Base-by-base conservation (phyloP, 2,113 vertebrate genomes). In the Neotoma lepida region DNA sequence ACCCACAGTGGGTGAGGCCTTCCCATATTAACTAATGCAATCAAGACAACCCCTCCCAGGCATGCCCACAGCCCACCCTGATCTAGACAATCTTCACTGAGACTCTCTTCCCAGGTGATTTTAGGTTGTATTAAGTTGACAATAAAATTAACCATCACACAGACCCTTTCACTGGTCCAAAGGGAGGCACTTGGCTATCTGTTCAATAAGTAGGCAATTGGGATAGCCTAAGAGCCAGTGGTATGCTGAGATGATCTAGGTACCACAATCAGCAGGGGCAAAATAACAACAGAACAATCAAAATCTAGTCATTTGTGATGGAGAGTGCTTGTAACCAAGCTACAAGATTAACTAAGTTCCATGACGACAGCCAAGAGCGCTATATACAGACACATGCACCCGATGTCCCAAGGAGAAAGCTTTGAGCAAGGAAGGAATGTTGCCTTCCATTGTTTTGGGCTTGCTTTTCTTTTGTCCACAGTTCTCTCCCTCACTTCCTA, bases 301-400 rank as follows among this genome's bases (percentile, higher is more conserved):
- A 64, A 74, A 41, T 24, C 22, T 4, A 41, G 15, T 28, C 20
- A 80, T 41, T 22, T 49, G 26, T 88, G 73, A 84, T 49, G 22
- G 15, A 88, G 56, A 68, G 5, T 41, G 66, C 28, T 89, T 90
- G 44, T 51, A 51, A 80, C 51, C 39, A 2, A 26, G 26, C 26
- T 6, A 7, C 39, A 24, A 46, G 56, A 91, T 18, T 64, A 44
- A 44, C 71, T 24, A 44, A 56, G 88, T 74, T 26, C 39, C 5
- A 63, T 41, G 77, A 63, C 1, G 4, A 26, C 6, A 82, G 46
- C 61, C 88, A 76, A 46, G 39, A 90, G 9, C 6, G 15, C 54
- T 24, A 24, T 14, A 63, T 4, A 28, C 20, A 49, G 0, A 8
- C 28, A 24, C 12, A 10, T 1, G 35, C 10, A 0, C 39, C n/a